Evolutionary conservation across 2,888 invertebrate species (phyloP).

Genomic region (Hyalella azteca): DNA sequence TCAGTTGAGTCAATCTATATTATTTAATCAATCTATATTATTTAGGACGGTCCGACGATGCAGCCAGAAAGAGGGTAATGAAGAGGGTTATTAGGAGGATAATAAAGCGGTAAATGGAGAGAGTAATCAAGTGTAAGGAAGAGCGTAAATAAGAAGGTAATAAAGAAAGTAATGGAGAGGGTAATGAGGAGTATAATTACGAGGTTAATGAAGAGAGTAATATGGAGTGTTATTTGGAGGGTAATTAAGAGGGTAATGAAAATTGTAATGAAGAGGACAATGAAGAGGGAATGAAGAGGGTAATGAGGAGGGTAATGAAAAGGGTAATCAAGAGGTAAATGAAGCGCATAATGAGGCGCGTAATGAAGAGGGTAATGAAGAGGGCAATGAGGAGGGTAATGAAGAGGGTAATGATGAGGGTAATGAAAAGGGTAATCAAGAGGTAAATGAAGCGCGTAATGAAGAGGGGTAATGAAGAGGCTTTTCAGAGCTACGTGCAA

Average conservation of each 20-base stretch:
- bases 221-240: background rate
- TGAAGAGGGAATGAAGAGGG: background rate
- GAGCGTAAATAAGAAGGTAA: background rate
- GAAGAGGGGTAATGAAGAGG: too few species aligned
- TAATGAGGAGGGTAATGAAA: background rate
- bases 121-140: background rate
- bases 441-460: too few species aligned
- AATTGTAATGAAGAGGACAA: background rate
- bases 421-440: background rate
- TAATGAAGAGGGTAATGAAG: background rate
- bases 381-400: background rate
- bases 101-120: background rate
- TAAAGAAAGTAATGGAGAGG: background rate
- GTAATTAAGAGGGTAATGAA: background rate
- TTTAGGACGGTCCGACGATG: too few species aligned
- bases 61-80: background rate
- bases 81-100: background rate
- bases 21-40: too few species aligned
- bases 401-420: background rate
- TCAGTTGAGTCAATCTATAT: too few species aligned
- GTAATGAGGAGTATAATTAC: background rate
- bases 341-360: background rate
- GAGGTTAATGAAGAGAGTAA: background rate
- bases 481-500: too few species aligned
- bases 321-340: background rate